phyloP scores from a whole-genome alignment of 2,888 invertebrate genomes.

The Ectemnius cavifrons region DNA sequence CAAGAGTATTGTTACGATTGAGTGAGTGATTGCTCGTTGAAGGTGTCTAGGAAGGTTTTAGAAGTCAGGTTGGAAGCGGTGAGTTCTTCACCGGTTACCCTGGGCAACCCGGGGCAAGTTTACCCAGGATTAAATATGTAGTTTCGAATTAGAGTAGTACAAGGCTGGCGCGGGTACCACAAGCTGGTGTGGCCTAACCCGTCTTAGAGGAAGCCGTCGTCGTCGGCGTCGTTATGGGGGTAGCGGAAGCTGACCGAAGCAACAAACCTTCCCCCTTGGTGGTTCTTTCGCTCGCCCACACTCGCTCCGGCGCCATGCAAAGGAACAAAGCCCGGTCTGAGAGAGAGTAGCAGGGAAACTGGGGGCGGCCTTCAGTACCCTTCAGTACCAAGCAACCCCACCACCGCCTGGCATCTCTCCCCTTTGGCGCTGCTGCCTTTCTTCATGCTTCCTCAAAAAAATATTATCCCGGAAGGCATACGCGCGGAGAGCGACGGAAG shows the following conservation, averaged over 20 bases:
- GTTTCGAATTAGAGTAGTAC: conserved; percentile 73
- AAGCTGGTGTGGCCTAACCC: conserved; percentile 20
- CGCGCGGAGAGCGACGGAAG: not conserved
- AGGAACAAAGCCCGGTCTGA: conserved; percentile 44
- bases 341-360: not conserved
- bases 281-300: not conserved
- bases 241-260: too few species aligned
- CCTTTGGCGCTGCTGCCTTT: too few species aligned
- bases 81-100: conserved; percentile 64
- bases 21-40: too few species aligned
- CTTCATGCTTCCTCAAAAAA: not conserved
- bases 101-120: conserved; percentile 65
- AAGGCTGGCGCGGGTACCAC: conserved; percentile 44
- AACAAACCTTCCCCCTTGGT: too few species aligned
- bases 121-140: conserved; percentile 76
- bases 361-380: too few species aligned
- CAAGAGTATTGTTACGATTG: too few species aligned
- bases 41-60: conserved; percentile 30
- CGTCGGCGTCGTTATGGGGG: not conserved
- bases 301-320: conserved; percentile 27
- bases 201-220: not conserved
- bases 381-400: not conserved
- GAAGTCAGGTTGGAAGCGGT: conserved; percentile 57
- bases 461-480: conserved; percentile 9
- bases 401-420: not conserved